Evolutionary conservation across 2,888 invertebrate genomes (phyloP), one percentile per base, ranked within the genome.

Genomic region (Cecidostiba fungosa): DNA sequence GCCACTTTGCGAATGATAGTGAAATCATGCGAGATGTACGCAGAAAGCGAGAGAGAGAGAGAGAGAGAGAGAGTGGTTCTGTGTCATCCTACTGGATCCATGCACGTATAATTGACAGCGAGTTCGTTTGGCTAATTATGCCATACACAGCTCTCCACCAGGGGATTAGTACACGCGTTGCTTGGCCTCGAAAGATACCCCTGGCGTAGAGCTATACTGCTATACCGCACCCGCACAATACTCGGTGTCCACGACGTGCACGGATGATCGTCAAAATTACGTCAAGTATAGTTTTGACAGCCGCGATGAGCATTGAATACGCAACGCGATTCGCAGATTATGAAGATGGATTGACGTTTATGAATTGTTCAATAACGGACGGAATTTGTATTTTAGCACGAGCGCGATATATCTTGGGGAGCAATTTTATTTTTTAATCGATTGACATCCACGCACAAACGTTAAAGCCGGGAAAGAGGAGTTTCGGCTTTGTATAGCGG

Each of bases 11-110:
- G 39, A 72, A 66, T 82, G 79, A 84, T 84, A 70, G 66, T 54
- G 54, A 70, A 81, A 85, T 87, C 87, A 87, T 80, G 85, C 85
- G 86, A 87, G 86, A 88, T 85, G 85, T 74, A 84, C 62, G 66
- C 23, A 85, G 87, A 82, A 84, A 76, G 87, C 66, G 23, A 66
- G 66, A 26, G 66, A 66, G 23, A 26, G 26, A 23, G 5, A 59
- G n/a, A n/a, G 59, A 62, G 72, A 39, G 19, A 47, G 19, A 50
- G 50, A 19, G 50, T 5, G 19, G 50, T 50, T 50, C 4, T 19
- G 50, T 50, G 19, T 50, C n/a, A 59, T 59, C 54, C 23, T 59
- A n/a, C 29, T 4, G 16, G 54, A 26, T 39, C 39, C 79, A 54
- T 82, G n/a, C 78, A 84, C 79, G 84, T 50, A 74, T 87, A 88